These are phyloP conservation scores for Spea hammondii DNA, from an alignment of 2,797 vertebrate genomes.

Conservation along the genomic window DNA sequence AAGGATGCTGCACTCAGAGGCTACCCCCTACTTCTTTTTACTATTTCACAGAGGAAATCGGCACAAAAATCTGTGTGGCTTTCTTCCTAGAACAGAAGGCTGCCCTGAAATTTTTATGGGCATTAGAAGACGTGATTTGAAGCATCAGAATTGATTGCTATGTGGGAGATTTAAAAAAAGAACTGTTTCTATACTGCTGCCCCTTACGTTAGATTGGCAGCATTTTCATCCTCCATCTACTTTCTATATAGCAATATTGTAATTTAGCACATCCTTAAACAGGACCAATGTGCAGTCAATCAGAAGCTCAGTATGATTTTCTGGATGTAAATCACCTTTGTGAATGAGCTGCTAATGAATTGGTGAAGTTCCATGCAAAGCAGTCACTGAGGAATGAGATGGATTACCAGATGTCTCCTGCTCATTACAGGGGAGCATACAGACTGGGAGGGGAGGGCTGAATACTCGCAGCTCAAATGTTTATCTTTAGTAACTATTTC, in stretches of 20 bases:
- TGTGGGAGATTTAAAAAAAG: too few species aligned
- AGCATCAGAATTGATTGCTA: too few species aligned
- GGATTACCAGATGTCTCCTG: slow-evolving; percentile 23
- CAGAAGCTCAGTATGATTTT: slow-evolving; percentile 15
- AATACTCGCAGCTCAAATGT: not conserved
- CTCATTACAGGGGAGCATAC: slow-evolving; percentile 4
- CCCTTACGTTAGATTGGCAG: too few species aligned
- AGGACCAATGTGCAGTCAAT: slow-evolving; percentile 8
- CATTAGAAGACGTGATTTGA: too few species aligned
- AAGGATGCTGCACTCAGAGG: too few species aligned
- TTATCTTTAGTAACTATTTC: not conserved
- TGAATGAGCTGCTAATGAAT: slow-evolving; percentile 34
- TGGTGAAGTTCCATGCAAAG: slow-evolving; percentile 14
- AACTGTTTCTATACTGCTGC: too few species aligned
- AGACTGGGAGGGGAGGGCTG: not conserved
- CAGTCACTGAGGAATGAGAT: slow-evolving; percentile 8
- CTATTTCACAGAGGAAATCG: too few species aligned
- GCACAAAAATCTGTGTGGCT: too few species aligned
- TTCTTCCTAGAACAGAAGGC: too few species aligned
- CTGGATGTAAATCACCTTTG: slow-evolving; percentile 27
- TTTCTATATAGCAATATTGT: not conserved
- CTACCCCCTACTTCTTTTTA: too few species aligned
- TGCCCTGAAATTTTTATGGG: too few species aligned
- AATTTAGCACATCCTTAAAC: not conserved
- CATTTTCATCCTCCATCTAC: not conserved